phyloP scores from a whole-genome alignment of 1,140 invertebrate species.

The Pseudobourletiella spinata region DNA sequence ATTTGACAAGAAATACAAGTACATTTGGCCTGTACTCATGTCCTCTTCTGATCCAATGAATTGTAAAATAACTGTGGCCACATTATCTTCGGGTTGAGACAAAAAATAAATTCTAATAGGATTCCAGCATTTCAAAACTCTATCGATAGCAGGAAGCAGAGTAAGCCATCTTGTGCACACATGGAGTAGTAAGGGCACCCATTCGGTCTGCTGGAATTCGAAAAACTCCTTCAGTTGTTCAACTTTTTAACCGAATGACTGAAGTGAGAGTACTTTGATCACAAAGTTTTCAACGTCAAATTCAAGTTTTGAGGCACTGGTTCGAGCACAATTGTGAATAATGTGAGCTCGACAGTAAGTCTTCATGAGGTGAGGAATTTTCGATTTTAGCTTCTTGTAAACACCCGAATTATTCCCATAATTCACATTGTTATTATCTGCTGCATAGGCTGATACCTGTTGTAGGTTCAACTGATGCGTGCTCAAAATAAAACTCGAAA shows the following conservation, averaged over 20 bases:
- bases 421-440: background rate
- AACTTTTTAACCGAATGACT: background rate
- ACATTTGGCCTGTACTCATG: background rate
- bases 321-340: background rate
- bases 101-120: background rate
- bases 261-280: background rate
- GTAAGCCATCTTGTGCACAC: background rate
- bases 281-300: background rate
- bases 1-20: background rate
- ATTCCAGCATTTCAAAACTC: background rate
- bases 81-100: background rate
- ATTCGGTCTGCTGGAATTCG: background rate
- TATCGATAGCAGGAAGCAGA: background rate
- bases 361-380: background rate
- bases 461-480: background rate
- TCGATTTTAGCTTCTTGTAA: background rate
- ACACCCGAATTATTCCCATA: background rate
- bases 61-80: background rate
- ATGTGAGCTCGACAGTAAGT: background rate
- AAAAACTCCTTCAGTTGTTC: background rate
- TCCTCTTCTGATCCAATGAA: background rate
- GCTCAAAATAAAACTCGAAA: background rate
- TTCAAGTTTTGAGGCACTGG: background rate
- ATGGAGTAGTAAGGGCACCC: background rate
- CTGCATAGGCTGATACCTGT: background rate